These are phyloP conservation scores for Psilopsiagon aurifrons DNA, from an alignment of 2,113 vertebrate species.

Conservation along the genomic window DNA sequence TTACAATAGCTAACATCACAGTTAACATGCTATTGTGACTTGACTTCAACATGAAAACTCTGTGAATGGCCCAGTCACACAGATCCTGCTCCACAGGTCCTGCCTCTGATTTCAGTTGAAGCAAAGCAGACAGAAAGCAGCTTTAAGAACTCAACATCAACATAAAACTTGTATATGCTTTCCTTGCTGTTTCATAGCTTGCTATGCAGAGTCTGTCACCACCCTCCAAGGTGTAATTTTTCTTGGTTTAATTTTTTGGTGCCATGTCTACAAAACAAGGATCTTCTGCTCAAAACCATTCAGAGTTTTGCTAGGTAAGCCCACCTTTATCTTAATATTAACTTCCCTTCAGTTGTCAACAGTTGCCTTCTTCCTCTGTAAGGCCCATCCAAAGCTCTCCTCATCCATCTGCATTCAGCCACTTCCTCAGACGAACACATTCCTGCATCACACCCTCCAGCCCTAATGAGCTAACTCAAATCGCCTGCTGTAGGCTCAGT, in stretches of 20 bases:
- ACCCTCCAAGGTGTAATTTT: not conserved
- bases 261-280: rapidly evolving
- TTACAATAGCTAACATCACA: not conserved
- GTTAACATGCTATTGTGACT: not conserved
- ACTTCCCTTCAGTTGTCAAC: not conserved
- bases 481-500: not conserved
- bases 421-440: too few relatives aligned
- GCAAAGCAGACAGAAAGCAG: not conserved
- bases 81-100: not conserved
- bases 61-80: not conserved
- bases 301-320: not conserved
- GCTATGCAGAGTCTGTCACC: rapidly evolving
- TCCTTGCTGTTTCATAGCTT: not conserved
- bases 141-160: not conserved
- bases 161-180: not conserved
- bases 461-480: rapidly evolving
- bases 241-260: not conserved
- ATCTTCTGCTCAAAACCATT: not conserved
- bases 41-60: not conserved
- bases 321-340: rapidly evolving
- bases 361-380: not conserved
- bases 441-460: not conserved
- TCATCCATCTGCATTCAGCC: not conserved
- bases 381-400: rapidly evolving
- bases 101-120: not conserved